Percentiles rank a stretch among this genome's conserved stretches.
Conservation (phyloP, 1,140 invertebrate species). For the Drosophila aff. region DNA sequence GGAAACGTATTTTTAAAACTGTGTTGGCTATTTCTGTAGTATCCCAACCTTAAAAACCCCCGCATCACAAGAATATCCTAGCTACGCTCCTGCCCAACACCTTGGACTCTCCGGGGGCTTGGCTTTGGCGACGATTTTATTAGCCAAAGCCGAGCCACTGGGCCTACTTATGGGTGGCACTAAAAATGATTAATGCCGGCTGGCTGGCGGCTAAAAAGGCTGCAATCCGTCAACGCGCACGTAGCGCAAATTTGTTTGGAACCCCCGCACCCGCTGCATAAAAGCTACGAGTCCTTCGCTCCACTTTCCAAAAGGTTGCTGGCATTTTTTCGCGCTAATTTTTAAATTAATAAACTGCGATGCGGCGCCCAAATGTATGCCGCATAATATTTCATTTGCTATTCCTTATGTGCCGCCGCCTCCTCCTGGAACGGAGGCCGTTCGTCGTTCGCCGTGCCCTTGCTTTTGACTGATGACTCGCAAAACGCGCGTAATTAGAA, state of each 20-base stretch:
- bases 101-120: slow-evolving; percentile 35
- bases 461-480: slow-evolving; percentile 81
- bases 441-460: slow-evolving; percentile 10
- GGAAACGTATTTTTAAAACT: background rate
- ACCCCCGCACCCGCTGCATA: background rate
- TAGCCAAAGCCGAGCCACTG: slow-evolving; percentile 73
- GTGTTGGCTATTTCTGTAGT: background rate
- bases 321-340: slow-evolving; percentile 78
- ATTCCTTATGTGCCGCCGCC: slow-evolving; percentile 67
- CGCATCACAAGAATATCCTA: background rate
- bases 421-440: background rate
- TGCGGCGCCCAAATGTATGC: slow-evolving; percentile 75
- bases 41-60: background rate
- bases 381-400: slow-evolving; percentile 82
- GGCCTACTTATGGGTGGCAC: slow-evolving; percentile 81
- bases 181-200: slow-evolving; percentile 83
- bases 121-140: slow-evolving; percentile 75
- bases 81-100: slow-evolving; percentile 20
- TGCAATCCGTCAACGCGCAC: slow-evolving; percentile 80
- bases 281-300: background rate
- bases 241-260: slow-evolving; percentile 76
- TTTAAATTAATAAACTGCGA: slow-evolving; percentile 82
- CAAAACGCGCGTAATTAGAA: slow-evolving; percentile 82
- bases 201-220: slow-evolving; percentile 76
- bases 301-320: slow-evolving; percentile 8